phyloP scores from a whole-genome alignment of 2,888 invertebrate genomes.

The Drosophila pegasa region DNA sequence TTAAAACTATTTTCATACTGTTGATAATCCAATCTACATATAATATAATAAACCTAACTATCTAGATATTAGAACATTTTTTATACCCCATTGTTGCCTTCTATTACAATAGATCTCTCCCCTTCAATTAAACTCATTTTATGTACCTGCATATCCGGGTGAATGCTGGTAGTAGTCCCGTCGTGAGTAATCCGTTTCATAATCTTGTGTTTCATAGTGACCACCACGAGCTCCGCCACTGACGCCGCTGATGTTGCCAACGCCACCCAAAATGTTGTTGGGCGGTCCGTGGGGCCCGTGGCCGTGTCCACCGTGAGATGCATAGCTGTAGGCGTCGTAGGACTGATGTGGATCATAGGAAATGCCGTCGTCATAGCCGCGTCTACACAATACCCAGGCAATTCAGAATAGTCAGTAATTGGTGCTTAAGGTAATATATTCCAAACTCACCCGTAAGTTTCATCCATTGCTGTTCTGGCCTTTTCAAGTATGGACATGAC shows the following conservation, averaged over 20 bases:
- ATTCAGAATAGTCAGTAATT: not conserved
- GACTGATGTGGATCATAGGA: constrained; percentile 82
- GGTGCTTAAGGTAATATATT: no score
- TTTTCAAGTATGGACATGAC: constrained; percentile 94
- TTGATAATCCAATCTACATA: not conserved
- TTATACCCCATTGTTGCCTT: no score
- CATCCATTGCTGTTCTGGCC: constrained; percentile 93
- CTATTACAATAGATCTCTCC: not conserved
- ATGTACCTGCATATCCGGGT: constrained; percentile 82
- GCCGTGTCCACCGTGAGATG: constrained; percentile 63
- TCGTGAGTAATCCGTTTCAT: constrained; percentile 83
- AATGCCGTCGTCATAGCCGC: constrained; percentile 83
- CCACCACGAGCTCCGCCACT: constrained; percentile 56
- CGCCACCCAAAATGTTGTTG: constrained; percentile 66
- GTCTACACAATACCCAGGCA: constrained; percentile 52
- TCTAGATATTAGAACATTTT: no score
- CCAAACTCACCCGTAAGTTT: constrained; percentile 88
- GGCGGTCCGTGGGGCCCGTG: constrained; percentile 75
- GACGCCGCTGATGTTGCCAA: constrained; percentile 53
- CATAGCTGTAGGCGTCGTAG: constrained; percentile 83
- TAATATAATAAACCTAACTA: no score
- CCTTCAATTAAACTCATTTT: not conserved
- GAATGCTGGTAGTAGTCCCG: constrained; percentile 85
- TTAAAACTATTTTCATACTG: not conserved
- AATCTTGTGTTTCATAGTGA: constrained; percentile 83